These are phyloP conservation scores for Sminthopsis crassicaudata DNA, from an alignment of 2,113 vertebrate genomes.

Conservation along the genomic window DNA sequence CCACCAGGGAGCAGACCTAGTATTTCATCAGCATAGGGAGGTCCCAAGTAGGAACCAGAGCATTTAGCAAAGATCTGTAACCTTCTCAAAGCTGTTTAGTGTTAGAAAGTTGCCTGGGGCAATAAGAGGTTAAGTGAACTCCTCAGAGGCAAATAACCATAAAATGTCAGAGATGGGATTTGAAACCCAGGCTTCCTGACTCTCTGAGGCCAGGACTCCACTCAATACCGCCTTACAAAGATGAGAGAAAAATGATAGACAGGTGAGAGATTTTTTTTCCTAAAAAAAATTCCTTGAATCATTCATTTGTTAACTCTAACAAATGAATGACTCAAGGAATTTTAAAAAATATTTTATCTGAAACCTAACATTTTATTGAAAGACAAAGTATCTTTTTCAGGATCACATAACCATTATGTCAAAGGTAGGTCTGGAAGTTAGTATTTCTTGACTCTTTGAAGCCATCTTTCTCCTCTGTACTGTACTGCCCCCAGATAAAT, in stretches of 20 bases:
- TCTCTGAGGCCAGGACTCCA: not conserved
- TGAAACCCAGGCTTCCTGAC: not conserved
- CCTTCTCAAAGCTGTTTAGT: not conserved
- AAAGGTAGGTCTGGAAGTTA: not conserved
- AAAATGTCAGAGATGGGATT: not conserved
- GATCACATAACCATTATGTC: not conserved
- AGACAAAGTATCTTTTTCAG: not conserved
- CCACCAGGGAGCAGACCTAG: not conserved
- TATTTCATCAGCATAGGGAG: not conserved
- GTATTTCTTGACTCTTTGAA: not conserved
- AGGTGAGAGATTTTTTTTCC: not conserved
- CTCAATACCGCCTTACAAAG: not conserved
- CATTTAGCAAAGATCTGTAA: not conserved
- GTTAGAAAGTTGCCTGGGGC: not conserved
- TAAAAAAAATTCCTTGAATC: not conserved
- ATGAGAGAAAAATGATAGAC: not conserved
- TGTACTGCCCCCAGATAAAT: not conserved
- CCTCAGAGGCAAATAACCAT: not conserved
- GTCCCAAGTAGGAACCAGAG: not conserved
- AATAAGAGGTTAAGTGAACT: not conserved
- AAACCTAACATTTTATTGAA: not conserved
- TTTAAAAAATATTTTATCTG: too few species aligned
- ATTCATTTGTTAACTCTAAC: not conserved
- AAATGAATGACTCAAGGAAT: too few species aligned
- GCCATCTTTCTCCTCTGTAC: not conserved